Conservation (phyloP, 2,888 invertebrate species). For the Dryobotodes eremita region DNA sequence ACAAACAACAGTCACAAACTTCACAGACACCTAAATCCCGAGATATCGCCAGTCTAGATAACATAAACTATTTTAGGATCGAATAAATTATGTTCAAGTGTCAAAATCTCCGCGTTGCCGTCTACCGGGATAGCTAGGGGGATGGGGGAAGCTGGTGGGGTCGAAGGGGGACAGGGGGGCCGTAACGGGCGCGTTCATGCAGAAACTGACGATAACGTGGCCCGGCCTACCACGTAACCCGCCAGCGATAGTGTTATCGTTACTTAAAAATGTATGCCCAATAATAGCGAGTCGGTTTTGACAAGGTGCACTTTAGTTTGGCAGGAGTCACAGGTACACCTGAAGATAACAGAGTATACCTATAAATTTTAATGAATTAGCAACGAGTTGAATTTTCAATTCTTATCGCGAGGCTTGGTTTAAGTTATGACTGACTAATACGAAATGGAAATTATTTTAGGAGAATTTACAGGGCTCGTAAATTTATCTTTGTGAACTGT, state of each 20-base stretch:
- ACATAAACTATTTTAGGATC: slow-evolving; percentile 72
- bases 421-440: slow-evolving; percentile 41
- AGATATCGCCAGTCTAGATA: slow-evolving; percentile 66
- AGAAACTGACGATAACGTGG: slow-evolving; percentile 90
- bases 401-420: slow-evolving; percentile 54
- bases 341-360: slow-evolving; percentile 65
- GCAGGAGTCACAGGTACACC: slow-evolving; percentile 65
- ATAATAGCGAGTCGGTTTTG: slow-evolving; percentile 81
- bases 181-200: slow-evolving; percentile 90
- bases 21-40: slow-evolving; percentile 64
- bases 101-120: slow-evolving; percentile 86
- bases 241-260: slow-evolving; percentile 83
- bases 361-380: slow-evolving; percentile 52
- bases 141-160: slow-evolving; percentile 59
- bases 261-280: slow-evolving; percentile 89
- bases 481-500: slow-evolving; percentile 47
- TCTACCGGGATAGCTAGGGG: slow-evolving; percentile 72
- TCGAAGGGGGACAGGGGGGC: slow-evolving; percentile 70
- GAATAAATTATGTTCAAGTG: slow-evolving; percentile 88
- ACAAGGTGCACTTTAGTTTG: slow-evolving; percentile 77
- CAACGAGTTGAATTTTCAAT: slow-evolving; percentile 57
- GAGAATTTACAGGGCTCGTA: slow-evolving; percentile 41
- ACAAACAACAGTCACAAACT: slow-evolving; percentile 53
- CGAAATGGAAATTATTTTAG: slow-evolving; percentile 56
- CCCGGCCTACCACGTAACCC: slow-evolving; percentile 90